Base-by-base conservation (phyloP, 1,140 invertebrate genomes). In the Hesperophylax magnus region DNA sequence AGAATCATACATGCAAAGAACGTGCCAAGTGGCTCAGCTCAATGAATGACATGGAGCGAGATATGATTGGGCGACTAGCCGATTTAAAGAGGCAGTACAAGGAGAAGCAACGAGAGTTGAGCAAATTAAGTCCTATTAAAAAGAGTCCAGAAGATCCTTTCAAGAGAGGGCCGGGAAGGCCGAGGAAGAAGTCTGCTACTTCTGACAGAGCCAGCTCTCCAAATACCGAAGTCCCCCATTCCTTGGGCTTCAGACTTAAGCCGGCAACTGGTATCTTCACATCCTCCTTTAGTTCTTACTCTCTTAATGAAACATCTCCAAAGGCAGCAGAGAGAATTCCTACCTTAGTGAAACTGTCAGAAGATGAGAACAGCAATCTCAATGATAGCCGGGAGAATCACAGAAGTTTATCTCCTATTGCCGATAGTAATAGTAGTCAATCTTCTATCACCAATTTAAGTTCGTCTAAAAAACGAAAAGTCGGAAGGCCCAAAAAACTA, bases 61-160 rank as follows among this genome's bases (percentile, higher is more conserved):
- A 95, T 84, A 96, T 97, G 94, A 90, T 95, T 31, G 92, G 94
- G 86, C 91, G 93, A 56, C 86, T 97, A 77, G 95, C 95, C 0
- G 95, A 96, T 54, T 90, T 97, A 39, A 95, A 96, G 85, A 90
- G 93, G 61, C 93, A 95, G 84, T 97, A 96, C 86, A 93, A 93
- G 80, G 95, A 97, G 85, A 97, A 96, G 86, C 94, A 96, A 86
- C 93, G 92, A 71, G 95, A 97, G 87, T 87, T 97, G 3, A 93
- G 93, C 52, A 94, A 94, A 81, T 89, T 97, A 20, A 92, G 89
- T 78, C 90, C 90, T 4, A 47, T 14, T 11, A 92, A 90, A 82
- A 92, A 91, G 69, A 87, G 89, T 8, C 87, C 88, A 0, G 88
- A 88, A 52, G 88, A 88, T 61, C 82, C 85, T 60, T 78, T 78